Evolutionary conservation across 2,113 vertebrate genomes (phyloP).

Genomic region (Aspidoscelis tigris): DNA sequence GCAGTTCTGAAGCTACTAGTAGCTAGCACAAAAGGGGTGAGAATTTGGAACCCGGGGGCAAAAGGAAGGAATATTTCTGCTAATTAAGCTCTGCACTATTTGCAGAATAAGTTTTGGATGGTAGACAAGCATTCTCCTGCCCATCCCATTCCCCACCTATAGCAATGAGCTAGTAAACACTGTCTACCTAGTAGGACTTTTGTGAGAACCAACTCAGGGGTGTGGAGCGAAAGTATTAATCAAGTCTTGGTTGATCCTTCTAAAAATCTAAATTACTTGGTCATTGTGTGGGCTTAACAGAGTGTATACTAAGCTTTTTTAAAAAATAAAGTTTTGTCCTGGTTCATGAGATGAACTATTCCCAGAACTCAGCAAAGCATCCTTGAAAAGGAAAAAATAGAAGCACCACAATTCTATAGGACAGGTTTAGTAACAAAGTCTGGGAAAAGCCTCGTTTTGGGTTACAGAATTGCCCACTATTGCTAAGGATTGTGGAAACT

Average conservation of each 20-base stretch:
- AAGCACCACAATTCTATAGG: not conserved
- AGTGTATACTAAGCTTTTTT: slow-evolving; percentile 50
- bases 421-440: no score
- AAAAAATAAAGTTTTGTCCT: slow-evolving; percentile 52
- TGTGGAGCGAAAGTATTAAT: not conserved
- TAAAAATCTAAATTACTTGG: not conserved
- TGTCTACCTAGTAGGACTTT: not conserved
- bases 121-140: not conserved
- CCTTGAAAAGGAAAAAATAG: not conserved
- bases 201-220: not conserved
- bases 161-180: not conserved
- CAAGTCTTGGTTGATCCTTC: not conserved
- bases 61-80: slow-evolving; percentile 57
- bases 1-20: slow-evolving; percentile 29
- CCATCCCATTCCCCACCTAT: not conserved
- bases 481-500: no score
- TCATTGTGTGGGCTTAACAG: not conserved
- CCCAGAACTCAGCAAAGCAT: no score
- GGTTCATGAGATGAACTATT: not conserved
- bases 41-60: slow-evolving; percentile 54
- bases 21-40: slow-evolving; percentile 58
- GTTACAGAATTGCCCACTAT: no score
- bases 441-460: no score
- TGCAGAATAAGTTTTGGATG: not conserved
- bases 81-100: slow-evolving; percentile 49